Conservation (phyloP, 2,113 vertebrate genomes). For the Hypocryptadius cinnamomeus region DNA sequence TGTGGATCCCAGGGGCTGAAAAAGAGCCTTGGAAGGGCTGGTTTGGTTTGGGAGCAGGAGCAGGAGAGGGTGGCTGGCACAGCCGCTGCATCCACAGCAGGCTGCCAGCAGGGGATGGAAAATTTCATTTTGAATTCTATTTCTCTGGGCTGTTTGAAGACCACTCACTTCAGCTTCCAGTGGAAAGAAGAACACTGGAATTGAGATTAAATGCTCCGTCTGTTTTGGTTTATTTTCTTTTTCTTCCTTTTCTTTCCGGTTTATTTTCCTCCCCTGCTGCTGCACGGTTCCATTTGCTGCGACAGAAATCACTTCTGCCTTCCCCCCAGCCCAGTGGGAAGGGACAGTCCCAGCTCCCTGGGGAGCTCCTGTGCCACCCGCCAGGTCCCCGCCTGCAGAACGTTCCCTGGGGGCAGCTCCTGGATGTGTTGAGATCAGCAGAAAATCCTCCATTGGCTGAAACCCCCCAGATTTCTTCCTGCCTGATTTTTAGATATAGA, state of each 20-base stretch:
- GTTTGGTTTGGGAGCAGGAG: not conserved
- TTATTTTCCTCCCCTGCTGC: not conserved
- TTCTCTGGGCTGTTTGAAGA: not conserved
- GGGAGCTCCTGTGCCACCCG: too few species aligned
- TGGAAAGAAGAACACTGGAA: not conserved
- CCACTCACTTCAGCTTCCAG: not conserved
- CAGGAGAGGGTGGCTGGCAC: not conserved
- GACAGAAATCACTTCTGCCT: not conserved
- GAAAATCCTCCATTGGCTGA: not conserved
- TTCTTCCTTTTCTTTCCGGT: not conserved
- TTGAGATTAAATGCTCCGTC: not conserved
- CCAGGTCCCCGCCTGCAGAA: too few species aligned
- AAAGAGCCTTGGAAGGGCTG: fast-evolving
- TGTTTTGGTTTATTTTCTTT: not conserved
- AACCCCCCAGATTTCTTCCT: not conserved
- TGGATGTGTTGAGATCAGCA: not conserved
- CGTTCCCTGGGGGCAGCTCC: not conserved
- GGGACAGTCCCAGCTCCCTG: too few species aligned
- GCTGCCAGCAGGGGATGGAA: not conserved
- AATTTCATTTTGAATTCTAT: not conserved
- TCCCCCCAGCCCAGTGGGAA: too few species aligned
- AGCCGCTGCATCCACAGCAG: not conserved
- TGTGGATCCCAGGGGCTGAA: not conserved
- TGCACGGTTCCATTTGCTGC: not conserved
- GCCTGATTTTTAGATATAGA: not conserved